A percentile compares a stretch with the other conserved stretches of the same genome.
These are phyloP conservation scores for Trichosurus vulpecula DNA, from an alignment of 2,797 vertebrate species.

Conservation along the genomic window DNA sequence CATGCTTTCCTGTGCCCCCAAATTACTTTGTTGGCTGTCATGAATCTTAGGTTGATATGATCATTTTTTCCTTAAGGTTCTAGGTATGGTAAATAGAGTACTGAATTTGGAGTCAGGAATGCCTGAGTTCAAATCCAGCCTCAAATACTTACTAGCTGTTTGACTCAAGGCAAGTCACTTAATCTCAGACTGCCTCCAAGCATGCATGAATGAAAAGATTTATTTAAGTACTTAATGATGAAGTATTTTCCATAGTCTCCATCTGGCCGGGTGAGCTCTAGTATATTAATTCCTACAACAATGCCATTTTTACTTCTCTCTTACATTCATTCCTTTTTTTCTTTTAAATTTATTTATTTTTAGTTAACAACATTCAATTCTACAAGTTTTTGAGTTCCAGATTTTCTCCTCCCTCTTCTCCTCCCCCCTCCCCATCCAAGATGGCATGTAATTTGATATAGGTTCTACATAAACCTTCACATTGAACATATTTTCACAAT, in stretches of 20 bases:
- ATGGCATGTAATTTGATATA: too few relatives aligned
- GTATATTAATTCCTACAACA: neutral
- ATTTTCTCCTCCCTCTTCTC: too few relatives aligned
- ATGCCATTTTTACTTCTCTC: too few relatives aligned
- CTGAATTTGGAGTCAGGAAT: slow-evolving; percentile 35
- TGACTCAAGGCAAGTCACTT: neutral
- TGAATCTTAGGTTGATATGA: neutral
- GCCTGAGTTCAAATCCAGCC: slow-evolving; percentile 2
- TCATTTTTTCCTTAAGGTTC: neutral
- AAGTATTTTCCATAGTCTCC: neutral
- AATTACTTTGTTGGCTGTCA: neutral
- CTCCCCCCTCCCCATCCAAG: too few relatives aligned
- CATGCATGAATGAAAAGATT: neutral
- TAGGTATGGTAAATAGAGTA: neutral
- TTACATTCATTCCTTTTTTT: neutral
- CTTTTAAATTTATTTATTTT: too few relatives aligned
- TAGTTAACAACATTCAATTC: too few relatives aligned
- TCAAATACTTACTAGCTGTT: neutral
- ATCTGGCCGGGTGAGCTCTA: neutral
- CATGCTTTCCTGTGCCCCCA: slow-evolving; percentile 28
- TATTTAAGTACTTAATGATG: neutral
- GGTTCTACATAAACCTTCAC: too few relatives aligned
- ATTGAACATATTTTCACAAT: too few relatives aligned
- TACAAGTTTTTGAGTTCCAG: too few relatives aligned
- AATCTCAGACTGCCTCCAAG: neutral